Evolutionary conservation across 2,888 invertebrate genomes (phyloP), one percentile per base, ranked within the genome.

Genomic region (Eurytoma adleriae): DNA sequence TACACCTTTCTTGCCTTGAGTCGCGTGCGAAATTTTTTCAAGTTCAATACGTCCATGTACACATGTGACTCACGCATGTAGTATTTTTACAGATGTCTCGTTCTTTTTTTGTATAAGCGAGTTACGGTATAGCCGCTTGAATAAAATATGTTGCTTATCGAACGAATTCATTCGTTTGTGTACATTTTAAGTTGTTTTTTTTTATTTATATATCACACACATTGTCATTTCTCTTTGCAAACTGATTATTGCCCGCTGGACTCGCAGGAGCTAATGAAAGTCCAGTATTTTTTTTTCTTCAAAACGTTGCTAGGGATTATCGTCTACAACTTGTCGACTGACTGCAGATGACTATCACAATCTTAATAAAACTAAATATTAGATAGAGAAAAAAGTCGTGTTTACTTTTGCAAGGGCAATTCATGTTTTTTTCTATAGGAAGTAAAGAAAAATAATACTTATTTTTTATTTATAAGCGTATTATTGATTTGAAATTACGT

Each of bases 261-360:
- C 70, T 62, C 24, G 13, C 59, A 54, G 52, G 64, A 14, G 50
- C 48, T 57, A 68, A 52, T 27, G 62, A 72, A 30, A 71, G 48
- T 4, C 40, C 40, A 70, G 66, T 68, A 78, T 64, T 81, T 68
- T 81, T 79, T 74, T 78, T 67, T 12, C 59, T 40, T 40, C 7
- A 10, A 10, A 40, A 40, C 27, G 57, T 72, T 67, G 24, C 61
- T 78, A 79, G 73, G 73, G 24, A 78, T 64, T 50, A 66, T 78
- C 64, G 73, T 59, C 24, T 59, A 71, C 54, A 73, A 82, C 59
- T 74, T 79, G 27, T 71, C 54, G 79, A 82, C 77, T 82, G 79
- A 82, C 62, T 79, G 82, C 79, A 82, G 74, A 74, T 77, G 82
- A 82, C 82, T 79, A 82, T 82, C 82, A 82, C 70, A 78, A 75